Percentiles rank a stretch among this genome's conserved stretches.
phyloP scores from a whole-genome alignment of 2,888 invertebrate genomes.

The Aphrophora alni region DNA sequence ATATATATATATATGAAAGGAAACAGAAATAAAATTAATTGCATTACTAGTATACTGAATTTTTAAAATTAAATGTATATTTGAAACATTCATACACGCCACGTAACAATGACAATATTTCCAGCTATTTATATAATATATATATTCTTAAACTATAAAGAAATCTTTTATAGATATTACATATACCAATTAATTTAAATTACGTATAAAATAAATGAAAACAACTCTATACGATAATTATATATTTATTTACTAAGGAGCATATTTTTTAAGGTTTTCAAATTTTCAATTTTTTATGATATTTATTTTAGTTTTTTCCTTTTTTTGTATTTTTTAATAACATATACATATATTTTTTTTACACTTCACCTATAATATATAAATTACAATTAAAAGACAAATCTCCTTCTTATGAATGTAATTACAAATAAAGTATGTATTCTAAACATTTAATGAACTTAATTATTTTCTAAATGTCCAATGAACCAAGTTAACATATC shows the following conservation, averaged over 20 bases:
- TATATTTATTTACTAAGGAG: slow-evolving; percentile 34
- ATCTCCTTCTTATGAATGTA: background rate
- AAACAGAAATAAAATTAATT: too few relatives aligned
- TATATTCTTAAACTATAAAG: background rate
- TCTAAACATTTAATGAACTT: background rate
- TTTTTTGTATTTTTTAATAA: background rate
- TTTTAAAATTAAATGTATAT: background rate
- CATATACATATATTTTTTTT: background rate
- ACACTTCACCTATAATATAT: slow-evolving; percentile 2
- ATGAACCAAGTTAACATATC: background rate
- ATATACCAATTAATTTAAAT: background rate
- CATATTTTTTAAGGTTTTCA: slow-evolving; percentile 37
- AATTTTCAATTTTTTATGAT: slow-evolving; percentile 41
- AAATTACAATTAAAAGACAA: background rate
- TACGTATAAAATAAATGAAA: slow-evolving; percentile 9
- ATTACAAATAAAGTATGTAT: background rate
- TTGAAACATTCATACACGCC: background rate
- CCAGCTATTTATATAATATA: background rate
- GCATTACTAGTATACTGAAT: background rate
- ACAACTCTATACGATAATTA: background rate
- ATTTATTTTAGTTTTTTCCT: slow-evolving; percentile 35
- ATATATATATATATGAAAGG: too few relatives aligned
- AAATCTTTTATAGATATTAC: background rate
- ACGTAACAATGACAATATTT: background rate
- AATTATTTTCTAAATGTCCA: background rate